Percentiles rank a stretch among this genome's conserved stretches.
Conservation (phyloP, 1,140 invertebrate genomes). For the Megathymus violae region DNA sequence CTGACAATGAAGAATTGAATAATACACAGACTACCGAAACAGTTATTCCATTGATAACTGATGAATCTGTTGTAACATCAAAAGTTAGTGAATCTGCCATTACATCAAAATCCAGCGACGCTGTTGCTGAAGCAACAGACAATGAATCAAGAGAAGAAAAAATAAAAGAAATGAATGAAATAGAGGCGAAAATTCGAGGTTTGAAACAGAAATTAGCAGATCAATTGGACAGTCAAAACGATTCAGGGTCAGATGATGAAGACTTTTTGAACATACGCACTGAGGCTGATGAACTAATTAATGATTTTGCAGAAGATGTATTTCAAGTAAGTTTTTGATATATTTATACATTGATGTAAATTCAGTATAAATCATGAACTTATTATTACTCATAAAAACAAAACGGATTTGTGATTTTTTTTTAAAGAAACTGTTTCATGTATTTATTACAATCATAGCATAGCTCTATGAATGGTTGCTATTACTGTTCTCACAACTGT, state of each 20-base stretch:
- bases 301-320: constrained; percentile 83
- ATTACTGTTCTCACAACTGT: no score
- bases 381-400: no score
- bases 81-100: background rate
- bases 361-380: no score
- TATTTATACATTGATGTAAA: no score
- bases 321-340: constrained; percentile 57
- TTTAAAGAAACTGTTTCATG: no score
- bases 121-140: constrained; percentile 7
- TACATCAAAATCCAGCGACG: constrained; percentile 2
- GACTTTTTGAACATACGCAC: constrained; percentile 86
- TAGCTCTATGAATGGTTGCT: no score
- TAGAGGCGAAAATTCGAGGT: constrained; percentile 84
- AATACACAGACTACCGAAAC: background rate
- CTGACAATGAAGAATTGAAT: background rate
- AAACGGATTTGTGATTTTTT: no score
- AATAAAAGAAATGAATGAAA: constrained; percentile 80
- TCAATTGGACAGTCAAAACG: constrained; percentile 63
- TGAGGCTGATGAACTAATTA: constrained; percentile 85
- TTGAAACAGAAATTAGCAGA: constrained; percentile 81
- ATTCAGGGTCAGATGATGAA: constrained; percentile 84
- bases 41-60: background rate
- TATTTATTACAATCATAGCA: no score
- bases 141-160: constrained; percentile 56
- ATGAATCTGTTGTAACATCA: background rate